These are phyloP conservation scores for Leiothrix lutea DNA, from an alignment of 2,113 vertebrate genomes.

Conservation along the genomic window DNA sequence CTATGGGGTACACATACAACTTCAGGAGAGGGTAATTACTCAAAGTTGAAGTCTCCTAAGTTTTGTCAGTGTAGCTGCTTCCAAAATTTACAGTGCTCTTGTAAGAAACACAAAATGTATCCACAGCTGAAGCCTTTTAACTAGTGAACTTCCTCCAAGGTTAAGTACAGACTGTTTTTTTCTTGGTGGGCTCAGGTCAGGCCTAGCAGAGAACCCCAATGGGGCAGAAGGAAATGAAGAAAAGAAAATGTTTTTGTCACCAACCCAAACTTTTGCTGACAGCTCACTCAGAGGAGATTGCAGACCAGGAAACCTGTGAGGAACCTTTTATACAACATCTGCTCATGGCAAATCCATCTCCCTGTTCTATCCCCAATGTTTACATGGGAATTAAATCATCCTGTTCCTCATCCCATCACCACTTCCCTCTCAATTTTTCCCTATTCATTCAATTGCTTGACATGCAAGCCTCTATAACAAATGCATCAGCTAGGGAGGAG, in stretches of 20 bases:
- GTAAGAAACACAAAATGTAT: background rate
- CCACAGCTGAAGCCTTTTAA: background rate
- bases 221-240: background rate
- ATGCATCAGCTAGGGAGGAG: background rate
- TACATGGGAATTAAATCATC: background rate
- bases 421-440: background rate
- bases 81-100: background rate
- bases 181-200: background rate
- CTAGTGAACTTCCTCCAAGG: background rate
- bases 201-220: background rate
- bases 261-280: background rate
- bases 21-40: background rate
- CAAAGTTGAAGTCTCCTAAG: background rate
- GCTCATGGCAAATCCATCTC: background rate
- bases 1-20: rapidly evolving
- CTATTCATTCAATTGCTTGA: background rate
- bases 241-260: background rate
- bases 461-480: background rate
- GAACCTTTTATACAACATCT: background rate
- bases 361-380: background rate
- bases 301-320: background rate
- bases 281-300: background rate
- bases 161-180: background rate
- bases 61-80: background rate
- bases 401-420: background rate